Conservation (phyloP, 2,888 invertebrate genomes). For the Clepsis dumicolana region DNA sequence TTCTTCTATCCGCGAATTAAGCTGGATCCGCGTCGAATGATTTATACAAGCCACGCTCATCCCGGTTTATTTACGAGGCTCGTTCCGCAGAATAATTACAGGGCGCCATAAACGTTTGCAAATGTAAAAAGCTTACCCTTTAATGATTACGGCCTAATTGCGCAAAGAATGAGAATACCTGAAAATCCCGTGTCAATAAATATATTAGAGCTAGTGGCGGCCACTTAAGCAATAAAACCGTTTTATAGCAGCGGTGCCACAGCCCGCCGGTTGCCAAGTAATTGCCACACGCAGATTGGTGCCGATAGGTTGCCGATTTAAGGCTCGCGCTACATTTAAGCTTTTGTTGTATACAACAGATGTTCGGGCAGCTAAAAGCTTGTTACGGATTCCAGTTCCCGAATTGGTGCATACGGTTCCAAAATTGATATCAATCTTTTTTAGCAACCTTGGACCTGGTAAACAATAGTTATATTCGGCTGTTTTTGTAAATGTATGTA, state of each 20-base stretch:
- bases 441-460: too few relatives aligned
- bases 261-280: conserved; percentile 27
- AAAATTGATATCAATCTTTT: too few relatives aligned
- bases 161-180: conserved; percentile 58
- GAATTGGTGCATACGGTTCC: too few relatives aligned
- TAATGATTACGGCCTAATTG: conserved; percentile 73
- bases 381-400: background rate
- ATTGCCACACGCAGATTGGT: conserved; percentile 40
- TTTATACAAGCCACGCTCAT: conserved; percentile 83
- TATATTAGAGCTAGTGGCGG: conserved; percentile 45
- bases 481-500: background rate
- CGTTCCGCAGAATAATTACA: conserved; percentile 81
- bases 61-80: conserved; percentile 82
- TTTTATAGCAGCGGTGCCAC: conserved; percentile 40
- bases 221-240: conserved; percentile 45
- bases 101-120: conserved; percentile 75
- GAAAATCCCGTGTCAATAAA: conserved; percentile 42
- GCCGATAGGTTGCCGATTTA: conserved; percentile 39
- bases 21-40: conserved; percentile 78
- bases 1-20: conserved; percentile 84
- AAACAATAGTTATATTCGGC: background rate
- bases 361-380: conserved; percentile 15
- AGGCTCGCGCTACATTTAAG: conserved; percentile 33
- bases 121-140: conserved; percentile 80
- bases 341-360: conserved; percentile 23